Percentiles rank a stretch among this genome's conserved stretches.
Conservation (phyloP, 2,113 vertebrate species). For the Sebastes fasciatus region DNA sequence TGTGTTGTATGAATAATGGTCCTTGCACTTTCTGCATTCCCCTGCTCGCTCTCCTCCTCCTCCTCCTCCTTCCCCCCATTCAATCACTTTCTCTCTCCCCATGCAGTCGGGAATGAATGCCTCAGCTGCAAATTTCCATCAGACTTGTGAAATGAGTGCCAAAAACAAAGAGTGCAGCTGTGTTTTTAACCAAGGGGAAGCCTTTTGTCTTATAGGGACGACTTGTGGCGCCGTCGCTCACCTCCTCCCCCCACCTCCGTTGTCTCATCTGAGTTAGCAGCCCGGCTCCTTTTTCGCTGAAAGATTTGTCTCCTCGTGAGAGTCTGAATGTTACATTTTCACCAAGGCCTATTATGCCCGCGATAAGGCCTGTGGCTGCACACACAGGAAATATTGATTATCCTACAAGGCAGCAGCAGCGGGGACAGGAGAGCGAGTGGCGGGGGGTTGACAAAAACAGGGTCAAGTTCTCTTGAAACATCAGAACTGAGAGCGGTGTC, state of each 20-base stretch:
- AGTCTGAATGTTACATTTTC: constrained; percentile 48
- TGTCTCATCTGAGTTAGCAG: constrained; percentile 50
- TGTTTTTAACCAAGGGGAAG: constrained; percentile 61
- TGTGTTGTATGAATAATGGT: constrained; percentile 62
- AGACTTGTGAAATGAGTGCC: constrained; percentile 68
- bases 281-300: constrained; percentile 16
- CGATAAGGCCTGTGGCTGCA: constrained; percentile 46
- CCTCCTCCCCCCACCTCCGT: neutral
- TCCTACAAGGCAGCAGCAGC: constrained; percentile 28
- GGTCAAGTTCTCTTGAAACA: constrained; percentile 44
- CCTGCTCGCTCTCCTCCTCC: constrained; percentile 11
- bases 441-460: constrained; percentile 3
- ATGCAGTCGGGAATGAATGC: constrained; percentile 51
- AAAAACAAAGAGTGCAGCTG: constrained; percentile 74
- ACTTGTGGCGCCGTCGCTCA: constrained; percentile 38
- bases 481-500: constrained; percentile 20
- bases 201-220: constrained; percentile 58
- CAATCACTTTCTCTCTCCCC: constrained; percentile 39
- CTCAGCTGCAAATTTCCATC: constrained; percentile 77
- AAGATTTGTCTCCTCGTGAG: constrained; percentile 49
- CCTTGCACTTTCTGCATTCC: constrained; percentile 43
- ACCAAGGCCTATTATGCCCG: constrained; percentile 45
- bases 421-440: constrained; percentile 8
- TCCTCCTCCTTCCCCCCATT: constrained; percentile 9
- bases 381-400: constrained; percentile 66